These are phyloP conservation scores for Aphelinus certus DNA, from an alignment of 1,140 invertebrate genomes.

Conservation along the genomic window DNA sequence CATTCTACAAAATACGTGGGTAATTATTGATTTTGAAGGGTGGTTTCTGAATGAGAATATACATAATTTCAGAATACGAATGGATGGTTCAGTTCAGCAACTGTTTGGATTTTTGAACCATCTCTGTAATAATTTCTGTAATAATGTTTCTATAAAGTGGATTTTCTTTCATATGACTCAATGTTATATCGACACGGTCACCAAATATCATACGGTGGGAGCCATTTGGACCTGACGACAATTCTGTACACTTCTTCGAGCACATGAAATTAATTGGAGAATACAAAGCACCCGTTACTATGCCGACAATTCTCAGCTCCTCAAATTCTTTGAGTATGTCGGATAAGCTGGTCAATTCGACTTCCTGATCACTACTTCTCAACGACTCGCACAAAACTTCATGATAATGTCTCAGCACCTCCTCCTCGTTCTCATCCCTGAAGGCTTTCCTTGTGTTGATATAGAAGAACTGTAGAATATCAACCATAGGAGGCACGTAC, in stretches of 20 bases:
- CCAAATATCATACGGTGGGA: conserved; percentile 47
- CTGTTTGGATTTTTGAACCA: conserved; percentile 8
- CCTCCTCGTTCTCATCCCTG: conserved; percentile 45
- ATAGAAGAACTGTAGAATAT: conserved; percentile 58
- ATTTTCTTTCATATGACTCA: conserved; percentile 46
- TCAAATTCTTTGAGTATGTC: conserved; percentile 53
- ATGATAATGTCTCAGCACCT: conserved; percentile 59
- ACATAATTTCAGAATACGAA: too few species aligned
- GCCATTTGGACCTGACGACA: conserved; percentile 42
- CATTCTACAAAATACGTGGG: too few species aligned
- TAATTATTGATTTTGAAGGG: too few species aligned
- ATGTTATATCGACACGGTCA: conserved; percentile 43
- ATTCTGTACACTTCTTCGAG: conserved; percentile 37
- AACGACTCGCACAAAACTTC: conserved; percentile 46
- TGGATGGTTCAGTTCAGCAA: not conserved
- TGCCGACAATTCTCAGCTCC: conserved; percentile 52
- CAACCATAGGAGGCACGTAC: conserved; percentile 65
- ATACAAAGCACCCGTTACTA: conserved; percentile 49
- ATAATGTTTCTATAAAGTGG: conserved; percentile 48
- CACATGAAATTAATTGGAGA: conserved; percentile 54
- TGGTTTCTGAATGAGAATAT: too few species aligned
- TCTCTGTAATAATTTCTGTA: conserved; percentile 43
- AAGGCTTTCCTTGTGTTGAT: conserved; percentile 52
- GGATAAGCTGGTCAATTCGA: conserved; percentile 45
- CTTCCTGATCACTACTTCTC: conserved; percentile 24